Base-by-base conservation (phyloP, 2,113 vertebrate species). In the Bostrychus sinensis region DNA sequence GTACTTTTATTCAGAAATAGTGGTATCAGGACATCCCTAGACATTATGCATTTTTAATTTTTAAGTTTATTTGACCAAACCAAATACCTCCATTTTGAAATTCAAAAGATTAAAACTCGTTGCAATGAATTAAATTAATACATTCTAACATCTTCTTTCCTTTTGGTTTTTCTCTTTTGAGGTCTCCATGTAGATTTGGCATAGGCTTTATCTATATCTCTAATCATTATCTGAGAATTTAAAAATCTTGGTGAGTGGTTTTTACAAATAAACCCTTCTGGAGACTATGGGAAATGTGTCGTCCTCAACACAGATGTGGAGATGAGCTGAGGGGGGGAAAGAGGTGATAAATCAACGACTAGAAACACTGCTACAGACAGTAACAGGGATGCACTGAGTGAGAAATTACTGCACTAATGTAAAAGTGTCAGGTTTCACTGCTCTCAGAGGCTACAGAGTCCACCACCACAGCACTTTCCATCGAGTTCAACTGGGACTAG, bases 311-410 rank as follows among this genome's bases (percentile, higher is more conserved):
- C 14, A 28, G 5, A 9, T 28, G 25, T 30, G 16, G 7, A 26
- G 23, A 30, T 10, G 48, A n/a, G 25, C 23, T 51, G 23, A n/a
- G 23, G 25, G n/a, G 25, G 5, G 23, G 25, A 28, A 28, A 8
- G 25, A 28, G 48, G 5, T 16, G 23, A 50, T 50, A 5, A 25
- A 50, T 23, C 11, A 46, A 11, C 14, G 23, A 48, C 22, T n/a
- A n/a, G 26, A 51, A 28, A 26, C 25, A 30, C 3, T 13, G 7
- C 25, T 30, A 30, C 23, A 51, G 23, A 9, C 16, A 8, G 25
- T 25, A 25, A 23, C 48, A 51, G 48, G 48, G 48, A 51, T 51
- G 48, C 48, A 28, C 48, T 28, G 48, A 30, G 25, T n/a, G 48
- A 51, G 25, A n/a, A n/a, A 38, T 38, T 3, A 14, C 14, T 16